Conservation (phyloP, 2,888 invertebrate species). For the Pammene aurita region DNA sequence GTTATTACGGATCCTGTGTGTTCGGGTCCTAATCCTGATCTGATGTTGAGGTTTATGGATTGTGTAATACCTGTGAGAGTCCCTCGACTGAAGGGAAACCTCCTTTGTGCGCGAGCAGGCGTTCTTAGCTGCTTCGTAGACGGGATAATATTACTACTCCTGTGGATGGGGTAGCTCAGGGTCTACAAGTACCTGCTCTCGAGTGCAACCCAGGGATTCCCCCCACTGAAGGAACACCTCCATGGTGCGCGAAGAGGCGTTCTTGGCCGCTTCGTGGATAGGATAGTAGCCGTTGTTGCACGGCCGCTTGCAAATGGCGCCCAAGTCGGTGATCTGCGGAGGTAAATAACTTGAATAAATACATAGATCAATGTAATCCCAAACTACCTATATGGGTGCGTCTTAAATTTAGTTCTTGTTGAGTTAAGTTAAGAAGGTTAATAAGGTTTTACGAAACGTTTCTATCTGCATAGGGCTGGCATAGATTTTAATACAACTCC, state of each 20-base stretch:
- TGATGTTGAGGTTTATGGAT: too few species aligned
- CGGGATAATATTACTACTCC: too few species aligned
- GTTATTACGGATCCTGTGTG: too few species aligned
- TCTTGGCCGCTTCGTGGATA: constrained; percentile 95
- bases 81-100: constrained; percentile 90
- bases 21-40: too few species aligned
- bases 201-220: constrained; percentile 89
- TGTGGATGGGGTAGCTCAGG: neutral
- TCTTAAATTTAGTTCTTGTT: too few species aligned
- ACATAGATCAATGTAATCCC: too few species aligned
- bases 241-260: constrained; percentile 93
- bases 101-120: constrained; percentile 95
- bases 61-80: constrained; percentile 80
- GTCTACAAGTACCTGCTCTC: constrained; percentile 75
- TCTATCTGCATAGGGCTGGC: too few species aligned
- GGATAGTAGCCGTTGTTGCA: constrained; percentile 96
- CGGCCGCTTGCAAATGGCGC: constrained; percentile 89
- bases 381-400: too few species aligned
- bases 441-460: too few species aligned
- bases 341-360: too few species aligned
- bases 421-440: too few species aligned
- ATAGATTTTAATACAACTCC: too few species aligned
- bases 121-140: constrained; percentile 88
- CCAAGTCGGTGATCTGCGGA: constrained; percentile 89
- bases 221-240: constrained; percentile 93